A percentile compares a stretch with the other conserved stretches of the same genome.
These are phyloP conservation scores for Diacarnus erythraeanus DNA, from an alignment of 37 sponge, comb jelly and placozoan genomes.

Conservation along the genomic window DNA sequence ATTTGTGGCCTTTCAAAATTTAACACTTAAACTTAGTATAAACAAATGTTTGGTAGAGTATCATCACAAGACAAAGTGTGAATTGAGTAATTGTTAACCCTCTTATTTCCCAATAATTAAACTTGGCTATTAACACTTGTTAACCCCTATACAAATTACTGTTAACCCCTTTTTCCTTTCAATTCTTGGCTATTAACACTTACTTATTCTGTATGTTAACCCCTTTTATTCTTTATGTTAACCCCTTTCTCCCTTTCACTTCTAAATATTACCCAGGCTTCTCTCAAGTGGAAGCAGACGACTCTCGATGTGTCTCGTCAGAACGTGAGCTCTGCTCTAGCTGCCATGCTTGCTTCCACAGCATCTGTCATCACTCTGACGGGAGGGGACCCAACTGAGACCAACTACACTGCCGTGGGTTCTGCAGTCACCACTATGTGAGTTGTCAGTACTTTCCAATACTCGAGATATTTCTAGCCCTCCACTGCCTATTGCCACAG, in stretches of 20 bases:
- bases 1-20: no score
- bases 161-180: no score
- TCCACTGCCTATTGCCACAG: neutral
- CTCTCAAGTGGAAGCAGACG: slow-evolving; percentile 85
- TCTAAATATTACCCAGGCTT: no score
- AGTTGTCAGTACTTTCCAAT: neutral
- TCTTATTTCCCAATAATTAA: no score
- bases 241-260: no score
- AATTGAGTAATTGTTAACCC: no score
- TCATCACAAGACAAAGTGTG: no score
- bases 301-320: slow-evolving; percentile 85
- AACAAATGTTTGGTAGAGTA: no score
- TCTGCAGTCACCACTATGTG: slow-evolving; percentile 91
- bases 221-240: neutral
- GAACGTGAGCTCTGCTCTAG: slow-evolving; percentile 90
- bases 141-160: no score
- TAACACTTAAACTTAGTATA: no score
- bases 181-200: no score
- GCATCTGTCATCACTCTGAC: slow-evolving; percentile 83
- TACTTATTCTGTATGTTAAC: neutral
- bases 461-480: neutral
- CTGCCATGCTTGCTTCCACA: slow-evolving; percentile 91
- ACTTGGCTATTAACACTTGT: no score
- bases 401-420: slow-evolving; percentile 94
- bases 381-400: slow-evolving; percentile 81